phyloP scores from a whole-genome alignment of 1,140 invertebrate species.

The Plutomurus gul region DNA sequence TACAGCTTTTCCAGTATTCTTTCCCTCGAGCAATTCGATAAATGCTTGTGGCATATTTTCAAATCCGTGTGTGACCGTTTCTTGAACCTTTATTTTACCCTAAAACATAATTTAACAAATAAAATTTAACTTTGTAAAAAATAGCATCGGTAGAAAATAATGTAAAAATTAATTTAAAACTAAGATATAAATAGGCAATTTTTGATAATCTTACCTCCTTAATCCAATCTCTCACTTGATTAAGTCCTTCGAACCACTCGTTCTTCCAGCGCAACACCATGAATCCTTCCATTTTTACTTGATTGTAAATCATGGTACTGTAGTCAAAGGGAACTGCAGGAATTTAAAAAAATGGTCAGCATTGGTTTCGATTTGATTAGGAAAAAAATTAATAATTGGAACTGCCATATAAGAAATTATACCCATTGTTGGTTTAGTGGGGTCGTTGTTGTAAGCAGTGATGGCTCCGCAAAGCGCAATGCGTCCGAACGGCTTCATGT shows the following conservation, averaged over 20 bases:
- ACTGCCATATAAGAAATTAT: neutral
- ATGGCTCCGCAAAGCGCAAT: constrained; percentile 60
- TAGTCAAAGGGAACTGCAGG: constrained; percentile 51
- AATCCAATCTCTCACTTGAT: constrained; percentile 55
- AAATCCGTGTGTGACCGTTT: constrained; percentile 68
- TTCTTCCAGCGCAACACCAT: constrained; percentile 51
- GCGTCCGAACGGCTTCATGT: constrained; percentile 59
- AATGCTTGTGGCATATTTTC: constrained; percentile 69
- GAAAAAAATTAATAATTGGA: neutral
- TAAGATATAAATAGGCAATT: neutral
- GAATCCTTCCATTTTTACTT: constrained; percentile 55
- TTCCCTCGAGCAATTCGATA: constrained; percentile 65
- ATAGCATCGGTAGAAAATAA: too few species aligned
- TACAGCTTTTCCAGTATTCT: constrained; percentile 70
- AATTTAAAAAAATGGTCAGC: neutral
- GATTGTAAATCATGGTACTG: constrained; percentile 48
- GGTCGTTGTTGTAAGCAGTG: constrained; percentile 56
- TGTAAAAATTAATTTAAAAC: neutral
- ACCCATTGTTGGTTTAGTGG: constrained; percentile 28
- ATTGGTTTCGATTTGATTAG: neutral
- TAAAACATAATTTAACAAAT: constrained; percentile 53
- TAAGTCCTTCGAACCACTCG: constrained; percentile 54
- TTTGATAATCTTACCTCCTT: constrained; percentile 47
- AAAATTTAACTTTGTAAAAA: neutral
- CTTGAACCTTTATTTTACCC: constrained; percentile 66